Evolutionary conservation across 1,140 invertebrate genomes (phyloP).

Genomic region (Neotoxoptera formosana): DNA sequence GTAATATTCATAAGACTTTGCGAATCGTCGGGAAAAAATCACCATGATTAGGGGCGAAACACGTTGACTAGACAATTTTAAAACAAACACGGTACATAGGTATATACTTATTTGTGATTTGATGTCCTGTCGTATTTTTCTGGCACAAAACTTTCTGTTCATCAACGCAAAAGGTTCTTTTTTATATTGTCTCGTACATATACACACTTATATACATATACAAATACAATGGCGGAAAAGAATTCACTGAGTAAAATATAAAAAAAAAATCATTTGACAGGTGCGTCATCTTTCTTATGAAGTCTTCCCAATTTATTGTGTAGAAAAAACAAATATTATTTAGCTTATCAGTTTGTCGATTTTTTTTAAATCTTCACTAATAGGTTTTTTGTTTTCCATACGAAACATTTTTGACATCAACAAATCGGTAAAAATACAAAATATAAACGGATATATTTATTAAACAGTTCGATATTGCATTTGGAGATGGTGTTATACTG

Average conservation of each 20-base stretch:
- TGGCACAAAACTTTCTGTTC: not conserved
- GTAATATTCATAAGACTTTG: not conserved
- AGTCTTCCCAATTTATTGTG: not conserved
- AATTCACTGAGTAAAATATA: not conserved
- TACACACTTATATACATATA: not conserved
- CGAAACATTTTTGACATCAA: not conserved
- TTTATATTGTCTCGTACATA: not conserved
- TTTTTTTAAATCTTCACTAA: not conserved
- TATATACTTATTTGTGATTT: slow-evolving; percentile 14
- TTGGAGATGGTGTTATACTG: not conserved
- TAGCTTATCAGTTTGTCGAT: not conserved
- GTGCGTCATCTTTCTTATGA: slow-evolving; percentile 1
- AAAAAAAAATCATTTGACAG: not conserved
- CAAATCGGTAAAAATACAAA: not conserved
- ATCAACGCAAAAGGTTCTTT: slow-evolving; percentile 18
- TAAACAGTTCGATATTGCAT: not conserved
- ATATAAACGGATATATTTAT: not conserved
- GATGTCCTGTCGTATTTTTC: not conserved
- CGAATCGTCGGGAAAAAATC: not conserved
- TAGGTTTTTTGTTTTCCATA: not conserved
- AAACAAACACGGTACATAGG: not conserved
- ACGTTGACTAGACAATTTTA: not conserved
- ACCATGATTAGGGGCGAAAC: too few species aligned
- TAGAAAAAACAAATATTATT: not conserved
- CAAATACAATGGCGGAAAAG: not conserved